Evolutionary conservation across 1,140 invertebrate genomes (phyloP), one percentile per base, ranked within the genome.

Genomic region (Heterodera schachtii): DNA sequence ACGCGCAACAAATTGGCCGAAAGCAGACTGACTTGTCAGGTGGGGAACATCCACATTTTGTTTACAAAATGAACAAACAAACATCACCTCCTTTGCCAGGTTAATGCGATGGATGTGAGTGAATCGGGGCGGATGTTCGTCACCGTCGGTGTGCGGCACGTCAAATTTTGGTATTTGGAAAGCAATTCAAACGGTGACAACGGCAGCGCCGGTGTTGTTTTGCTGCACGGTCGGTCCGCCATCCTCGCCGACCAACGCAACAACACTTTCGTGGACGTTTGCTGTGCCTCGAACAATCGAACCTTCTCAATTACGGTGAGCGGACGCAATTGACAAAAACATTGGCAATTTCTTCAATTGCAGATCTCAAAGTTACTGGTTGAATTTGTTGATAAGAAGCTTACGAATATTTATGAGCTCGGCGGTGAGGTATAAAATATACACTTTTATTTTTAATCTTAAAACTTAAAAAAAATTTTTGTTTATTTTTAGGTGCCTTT

Each of bases 301-400:
- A 86, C 87, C 16, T 87, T 87, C 75, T 85, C 87, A 6, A 82
- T 87, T 19, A 87, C 86, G 11, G 73, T 85, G 47, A 44, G 21
- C 43, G 5, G 5, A 44, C 6, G 11, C 43, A 60, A n/a, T 57
- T 57, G 41, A 44, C 8, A 1, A 1, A 19, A 19, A 21, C 13
- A 76, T 43, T 2, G n/a, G n/a, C 16, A 5, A 16, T 64, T 5
- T 64, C 4, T 64, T 52, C 6, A 64, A 19, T 1, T 19, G 16
- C 21, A 71, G 69, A 71, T 71, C n/a, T 71, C 87, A 13, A 88
- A 85, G 49, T 70, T 82, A 13, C 47, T 87, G 57, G 73, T 87
- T 21, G 86, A 88, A 75, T 88, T 87, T 77, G 66, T 86, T 31
- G 87, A 88, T 66, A 87, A 88, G 77, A 85, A 86, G 82, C 67